phyloP scores from a whole-genome alignment of 2,888 invertebrate genomes.

The Dendrolimus pini region DNA sequence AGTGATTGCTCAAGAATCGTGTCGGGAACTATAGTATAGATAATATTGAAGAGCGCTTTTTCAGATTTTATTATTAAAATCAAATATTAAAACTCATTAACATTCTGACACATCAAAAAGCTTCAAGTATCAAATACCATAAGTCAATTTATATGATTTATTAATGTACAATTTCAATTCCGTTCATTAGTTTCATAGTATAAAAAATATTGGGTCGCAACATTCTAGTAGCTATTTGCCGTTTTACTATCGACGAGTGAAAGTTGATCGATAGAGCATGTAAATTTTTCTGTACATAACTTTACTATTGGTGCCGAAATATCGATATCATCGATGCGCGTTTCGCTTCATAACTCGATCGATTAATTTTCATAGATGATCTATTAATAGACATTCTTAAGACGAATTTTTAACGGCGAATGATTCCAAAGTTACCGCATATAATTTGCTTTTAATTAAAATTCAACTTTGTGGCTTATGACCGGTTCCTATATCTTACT shows the following conservation, averaged over 20 bases:
- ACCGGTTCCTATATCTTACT: too few species aligned
- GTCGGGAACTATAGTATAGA: too few species aligned
- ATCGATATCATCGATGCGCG: constrained; percentile 2
- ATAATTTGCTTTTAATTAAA: too few species aligned
- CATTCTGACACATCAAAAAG: constrained; percentile 6
- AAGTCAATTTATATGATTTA: constrained; percentile 15
- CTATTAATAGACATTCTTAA: background rate
- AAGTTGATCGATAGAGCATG: constrained; percentile 44
- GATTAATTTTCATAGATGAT: constrained; percentile 5
- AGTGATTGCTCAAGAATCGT: too few species aligned
- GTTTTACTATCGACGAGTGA: constrained; percentile 33
- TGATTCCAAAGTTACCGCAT: too few species aligned
- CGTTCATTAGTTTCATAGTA: constrained; percentile 24
- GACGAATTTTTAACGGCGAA: too few species aligned
- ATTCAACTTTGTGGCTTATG: too few species aligned
- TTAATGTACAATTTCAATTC: constrained; percentile 3
- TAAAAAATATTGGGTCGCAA: constrained; percentile 30
- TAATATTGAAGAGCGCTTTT: too few species aligned
- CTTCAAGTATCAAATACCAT: constrained; percentile 9
- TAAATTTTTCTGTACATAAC: constrained; percentile 17
- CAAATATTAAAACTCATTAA: constrained; percentile 5
- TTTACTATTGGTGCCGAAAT: constrained; percentile 10
- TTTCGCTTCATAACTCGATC: constrained; percentile 12
- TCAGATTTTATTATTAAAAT: too few species aligned
- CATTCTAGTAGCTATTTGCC: constrained; percentile 34